Conservation (phyloP, 2,113 vertebrate species). For the Donacobius atricapilla region DNA sequence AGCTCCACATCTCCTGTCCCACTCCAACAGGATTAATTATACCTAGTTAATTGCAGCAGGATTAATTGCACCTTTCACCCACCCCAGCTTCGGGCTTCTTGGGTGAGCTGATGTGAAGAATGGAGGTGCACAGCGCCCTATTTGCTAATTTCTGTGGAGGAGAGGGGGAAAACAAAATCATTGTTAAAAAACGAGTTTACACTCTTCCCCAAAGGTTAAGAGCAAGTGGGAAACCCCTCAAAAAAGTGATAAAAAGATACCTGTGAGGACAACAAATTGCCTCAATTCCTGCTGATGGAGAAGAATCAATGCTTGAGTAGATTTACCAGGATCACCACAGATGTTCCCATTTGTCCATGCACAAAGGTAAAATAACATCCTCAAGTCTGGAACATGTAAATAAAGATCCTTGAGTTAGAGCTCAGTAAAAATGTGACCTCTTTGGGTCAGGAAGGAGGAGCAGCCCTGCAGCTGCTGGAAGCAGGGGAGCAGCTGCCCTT, state of each 20-base stretch:
- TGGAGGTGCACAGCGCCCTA: neutral
- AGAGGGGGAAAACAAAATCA: neutral
- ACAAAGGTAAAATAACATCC: neutral
- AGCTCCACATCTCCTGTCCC: neutral
- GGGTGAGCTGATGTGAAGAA: too few species aligned
- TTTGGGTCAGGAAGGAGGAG: neutral
- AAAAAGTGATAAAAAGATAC: neutral
- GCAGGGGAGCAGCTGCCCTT: neutral
- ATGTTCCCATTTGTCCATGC: neutral
- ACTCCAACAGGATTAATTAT: neutral
- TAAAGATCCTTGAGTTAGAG: neutral
- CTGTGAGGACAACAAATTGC: neutral
- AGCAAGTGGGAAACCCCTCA: neutral
- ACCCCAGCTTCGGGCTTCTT: neutral
- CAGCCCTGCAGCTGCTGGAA: neutral
- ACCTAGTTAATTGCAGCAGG: neutral
- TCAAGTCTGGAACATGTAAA: neutral
- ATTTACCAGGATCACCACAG: neutral
- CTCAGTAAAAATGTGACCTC: neutral
- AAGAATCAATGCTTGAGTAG: neutral
- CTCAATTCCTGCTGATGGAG: neutral
- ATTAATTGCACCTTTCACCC: neutral
- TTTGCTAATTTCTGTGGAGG: neutral
- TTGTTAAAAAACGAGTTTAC: neutral
- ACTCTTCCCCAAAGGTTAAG: neutral